These are phyloP conservation scores for Oligia fasciuncula DNA, from an alignment of 2,888 invertebrate genomes.

Conservation along the genomic window DNA sequence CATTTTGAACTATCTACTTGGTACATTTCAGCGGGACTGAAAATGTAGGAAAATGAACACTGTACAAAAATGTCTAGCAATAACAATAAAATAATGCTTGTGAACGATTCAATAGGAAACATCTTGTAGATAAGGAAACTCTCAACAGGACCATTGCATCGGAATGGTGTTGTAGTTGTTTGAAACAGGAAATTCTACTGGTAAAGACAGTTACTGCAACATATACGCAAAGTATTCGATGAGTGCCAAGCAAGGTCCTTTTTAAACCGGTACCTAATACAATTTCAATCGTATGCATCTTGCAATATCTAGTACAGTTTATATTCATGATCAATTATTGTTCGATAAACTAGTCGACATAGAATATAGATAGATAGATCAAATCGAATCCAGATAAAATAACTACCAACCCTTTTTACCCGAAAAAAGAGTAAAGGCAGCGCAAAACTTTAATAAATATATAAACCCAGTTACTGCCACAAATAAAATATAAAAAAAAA, in stretches of 20 bases:
- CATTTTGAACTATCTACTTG: constrained; percentile 4
- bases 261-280: constrained; percentile 11
- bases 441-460: background rate
- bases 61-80: background rate
- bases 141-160: constrained; percentile 16
- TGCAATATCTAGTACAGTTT: background rate
- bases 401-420: background rate
- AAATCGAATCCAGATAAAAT: background rate
- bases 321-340: background rate
- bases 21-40: background rate
- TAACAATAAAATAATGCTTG: background rate
- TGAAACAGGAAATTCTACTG: constrained; percentile 3
- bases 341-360: too few relatives aligned
- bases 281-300: constrained; percentile 1
- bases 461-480: background rate
- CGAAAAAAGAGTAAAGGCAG: background rate
- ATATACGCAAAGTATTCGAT: constrained; percentile 8
- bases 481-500: background rate
- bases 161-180: constrained; percentile 21
- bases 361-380: background rate
- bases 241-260: background rate
- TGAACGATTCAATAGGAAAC: constrained; percentile 22
- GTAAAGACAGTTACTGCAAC: background rate
- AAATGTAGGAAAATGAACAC: background rate
- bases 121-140: constrained; percentile 20